These are phyloP conservation scores for Mesocentrotus franciscanus DNA, from an alignment of 53 echinoderm and acorn worm species.

Conservation along the genomic window DNA sequence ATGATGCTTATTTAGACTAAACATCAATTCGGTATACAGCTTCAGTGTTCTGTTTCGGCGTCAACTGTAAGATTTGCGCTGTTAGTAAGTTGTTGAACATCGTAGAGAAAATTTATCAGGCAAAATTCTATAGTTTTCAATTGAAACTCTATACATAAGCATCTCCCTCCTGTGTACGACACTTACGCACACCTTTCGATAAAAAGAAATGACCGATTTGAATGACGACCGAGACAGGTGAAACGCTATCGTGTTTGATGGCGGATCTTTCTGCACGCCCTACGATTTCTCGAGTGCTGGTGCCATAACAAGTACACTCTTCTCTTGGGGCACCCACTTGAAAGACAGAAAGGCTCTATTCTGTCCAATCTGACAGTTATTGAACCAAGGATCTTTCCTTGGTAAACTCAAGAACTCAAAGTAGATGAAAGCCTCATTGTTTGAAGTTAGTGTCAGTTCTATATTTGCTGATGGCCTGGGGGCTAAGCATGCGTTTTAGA, in stretches of 20 bases:
- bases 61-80: no score
- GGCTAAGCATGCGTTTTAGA: neutral
- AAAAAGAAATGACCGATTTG: neutral
- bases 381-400: conserved; percentile 18
- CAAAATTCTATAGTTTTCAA: no score
- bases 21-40: no score
- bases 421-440: neutral
- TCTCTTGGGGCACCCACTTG: neutral
- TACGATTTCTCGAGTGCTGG: neutral
- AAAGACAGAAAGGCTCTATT: neutral
- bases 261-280: neutral
- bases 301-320: neutral
- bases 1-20: no score
- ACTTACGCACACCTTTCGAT: neutral
- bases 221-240: neutral
- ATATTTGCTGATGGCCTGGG: conserved; percentile 5
- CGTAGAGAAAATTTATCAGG: no score
- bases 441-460: conserved; percentile 1
- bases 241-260: neutral
- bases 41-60: no score
- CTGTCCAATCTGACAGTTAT: conserved; percentile 19
- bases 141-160: no score
- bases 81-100: no score
- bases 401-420: neutral
- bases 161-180: no score